Percentiles rank a stretch among this genome's conserved stretches.
These are phyloP conservation scores for Seriola aureovittata DNA, from an alignment of 2,113 vertebrate genomes.

Conservation along the genomic window DNA sequence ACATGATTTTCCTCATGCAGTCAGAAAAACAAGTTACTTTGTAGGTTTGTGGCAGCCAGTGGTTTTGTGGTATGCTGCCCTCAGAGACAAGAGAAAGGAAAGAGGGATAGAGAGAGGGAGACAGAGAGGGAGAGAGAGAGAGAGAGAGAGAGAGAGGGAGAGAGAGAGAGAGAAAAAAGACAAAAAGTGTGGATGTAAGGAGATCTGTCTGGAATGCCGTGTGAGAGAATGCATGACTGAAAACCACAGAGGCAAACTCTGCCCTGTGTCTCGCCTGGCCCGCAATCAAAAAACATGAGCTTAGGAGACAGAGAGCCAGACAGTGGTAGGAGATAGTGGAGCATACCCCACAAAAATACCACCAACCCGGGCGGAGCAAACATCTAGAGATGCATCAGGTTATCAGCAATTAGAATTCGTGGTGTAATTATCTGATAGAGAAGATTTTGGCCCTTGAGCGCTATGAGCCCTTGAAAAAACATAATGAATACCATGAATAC, in stretches of 20 bases:
- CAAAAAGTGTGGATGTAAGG: conserved; percentile 61
- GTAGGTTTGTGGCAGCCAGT: conserved; percentile 24
- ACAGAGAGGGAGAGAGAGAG: not conserved
- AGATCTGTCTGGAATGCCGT: conserved; percentile 74
- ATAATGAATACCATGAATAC: not conserved
- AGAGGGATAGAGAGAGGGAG: not conserved
- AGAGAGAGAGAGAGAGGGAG: not conserved
- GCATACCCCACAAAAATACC: conserved; percentile 50
- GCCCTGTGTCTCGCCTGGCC: conserved; percentile 42
- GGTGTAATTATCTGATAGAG: conserved; percentile 34
- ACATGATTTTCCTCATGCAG: not conserved
- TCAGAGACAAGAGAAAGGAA: conserved; percentile 21
- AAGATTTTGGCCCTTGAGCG: not conserved
- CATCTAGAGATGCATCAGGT: conserved; percentile 18
- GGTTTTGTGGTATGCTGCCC: conserved; percentile 38
- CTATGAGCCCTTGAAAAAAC: conserved; percentile 19
- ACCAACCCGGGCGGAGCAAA: conserved; percentile 27
- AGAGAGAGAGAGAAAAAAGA: not conserved
- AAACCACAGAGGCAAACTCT: conserved; percentile 56
- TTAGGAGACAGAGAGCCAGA: conserved; percentile 58
- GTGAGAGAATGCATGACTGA: conserved; percentile 67
- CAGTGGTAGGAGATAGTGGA: conserved; percentile 43
- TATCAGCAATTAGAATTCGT: conserved; percentile 29
- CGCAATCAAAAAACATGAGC: conserved; percentile 42
- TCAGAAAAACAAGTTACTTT: not conserved